Conservation (phyloP, 2,113 vertebrate genomes). For the Plotosus lineatus region DNA sequence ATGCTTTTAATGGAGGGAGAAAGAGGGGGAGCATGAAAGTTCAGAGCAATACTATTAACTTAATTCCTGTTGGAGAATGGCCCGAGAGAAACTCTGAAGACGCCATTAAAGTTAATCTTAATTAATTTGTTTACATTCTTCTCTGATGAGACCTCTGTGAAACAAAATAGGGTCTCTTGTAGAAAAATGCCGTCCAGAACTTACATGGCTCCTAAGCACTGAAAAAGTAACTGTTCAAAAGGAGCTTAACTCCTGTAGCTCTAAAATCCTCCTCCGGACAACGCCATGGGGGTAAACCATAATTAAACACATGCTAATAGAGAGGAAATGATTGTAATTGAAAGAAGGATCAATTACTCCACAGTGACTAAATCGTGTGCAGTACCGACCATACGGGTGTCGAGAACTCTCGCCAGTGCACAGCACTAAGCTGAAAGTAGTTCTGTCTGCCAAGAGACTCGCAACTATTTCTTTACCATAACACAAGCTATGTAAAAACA, state of each 20-base stretch:
- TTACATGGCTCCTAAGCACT: neutral
- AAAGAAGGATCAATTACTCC: too few relatives aligned
- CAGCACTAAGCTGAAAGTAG: neutral
- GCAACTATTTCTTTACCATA: neutral
- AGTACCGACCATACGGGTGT: neutral
- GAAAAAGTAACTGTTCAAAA: neutral
- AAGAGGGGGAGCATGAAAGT: constrained; percentile 10
- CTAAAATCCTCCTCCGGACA: neutral
- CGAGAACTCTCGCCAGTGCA: too few relatives aligned
- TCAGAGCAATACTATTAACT: constrained; percentile 45
- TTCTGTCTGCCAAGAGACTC: neutral
- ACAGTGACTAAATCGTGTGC: neutral
- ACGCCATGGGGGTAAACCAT: neutral
- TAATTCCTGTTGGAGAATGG: constrained; percentile 51
- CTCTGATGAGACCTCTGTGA: constrained; percentile 41
- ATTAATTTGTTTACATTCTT: constrained; percentile 64
- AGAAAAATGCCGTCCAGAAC: constrained; percentile 17
- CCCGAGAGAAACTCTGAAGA: constrained; percentile 55
- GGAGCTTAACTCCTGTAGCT: constrained; percentile 17
- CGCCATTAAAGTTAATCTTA: constrained; percentile 59
- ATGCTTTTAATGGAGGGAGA: neutral
- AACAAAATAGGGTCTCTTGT: constrained; percentile 19
- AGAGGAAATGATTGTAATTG: neutral
- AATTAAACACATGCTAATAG: constrained; percentile 8
- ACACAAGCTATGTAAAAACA: neutral